phyloP scores from a whole-genome alignment of 2,113 vertebrate genomes.

The Neogobius melanostomus region DNA sequence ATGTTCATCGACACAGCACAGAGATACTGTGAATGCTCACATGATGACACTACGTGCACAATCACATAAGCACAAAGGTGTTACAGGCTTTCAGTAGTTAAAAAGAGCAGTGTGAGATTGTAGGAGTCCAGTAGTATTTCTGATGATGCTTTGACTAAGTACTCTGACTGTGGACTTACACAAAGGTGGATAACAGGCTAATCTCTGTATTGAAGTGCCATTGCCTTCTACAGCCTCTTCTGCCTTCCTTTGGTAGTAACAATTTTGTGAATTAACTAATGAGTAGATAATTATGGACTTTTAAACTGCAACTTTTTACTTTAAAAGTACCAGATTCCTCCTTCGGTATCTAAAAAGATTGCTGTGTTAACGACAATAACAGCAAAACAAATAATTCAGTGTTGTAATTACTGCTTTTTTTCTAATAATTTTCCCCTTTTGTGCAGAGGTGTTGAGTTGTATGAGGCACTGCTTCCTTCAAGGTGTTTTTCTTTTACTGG shows the following conservation, averaged over 20 bases:
- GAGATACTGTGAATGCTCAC: slow-evolving; percentile 6
- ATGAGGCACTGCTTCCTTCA: slow-evolving; percentile 44
- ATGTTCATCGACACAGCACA: slow-evolving; percentile 20
- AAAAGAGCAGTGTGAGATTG: no score
- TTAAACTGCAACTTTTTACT: not conserved
- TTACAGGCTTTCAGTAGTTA: not conserved
- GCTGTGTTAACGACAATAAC: not conserved
- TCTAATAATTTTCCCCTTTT: slow-evolving; percentile 16
- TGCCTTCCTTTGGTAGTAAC: slow-evolving; percentile 25
- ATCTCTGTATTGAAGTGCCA: not conserved
- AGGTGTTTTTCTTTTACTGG: slow-evolving; percentile 46
- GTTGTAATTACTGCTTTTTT: no score
- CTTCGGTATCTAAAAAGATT: not conserved
- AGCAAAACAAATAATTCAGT: not conserved
- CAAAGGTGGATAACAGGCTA: slow-evolving; percentile 31
- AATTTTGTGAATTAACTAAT: not conserved
- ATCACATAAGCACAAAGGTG: slow-evolving; percentile 27
- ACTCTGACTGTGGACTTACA: slow-evolving; percentile 41
- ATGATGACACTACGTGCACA: slow-evolving; percentile 19
- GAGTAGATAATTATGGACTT: slow-evolving; percentile 12
- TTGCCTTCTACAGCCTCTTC: not conserved
- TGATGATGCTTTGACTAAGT: slow-evolving; percentile 39
- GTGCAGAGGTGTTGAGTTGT: slow-evolving; percentile 51
- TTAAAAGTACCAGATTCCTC: slow-evolving; percentile 10
- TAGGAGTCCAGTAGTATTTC: not conserved